These are phyloP conservation scores for Pseudomyrmex cubaensis DNA, from an alignment of 1,140 invertebrate genomes.

Conservation along the genomic window DNA sequence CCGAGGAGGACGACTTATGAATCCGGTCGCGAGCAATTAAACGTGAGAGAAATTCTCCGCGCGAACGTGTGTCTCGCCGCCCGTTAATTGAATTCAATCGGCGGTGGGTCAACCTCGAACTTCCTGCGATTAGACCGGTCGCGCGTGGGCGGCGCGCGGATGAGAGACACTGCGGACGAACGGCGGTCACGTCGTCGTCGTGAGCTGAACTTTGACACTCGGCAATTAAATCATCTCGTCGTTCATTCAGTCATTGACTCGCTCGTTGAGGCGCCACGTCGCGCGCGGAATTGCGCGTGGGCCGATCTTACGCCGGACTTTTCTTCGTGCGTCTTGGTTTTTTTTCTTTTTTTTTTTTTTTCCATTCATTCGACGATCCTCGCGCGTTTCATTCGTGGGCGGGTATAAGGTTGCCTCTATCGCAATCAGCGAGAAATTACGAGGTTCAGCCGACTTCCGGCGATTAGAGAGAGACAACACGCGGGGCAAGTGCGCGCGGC, in stretches of 20 bases:
- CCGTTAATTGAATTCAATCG: constrained; percentile 64
- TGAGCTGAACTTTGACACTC: constrained; percentile 73
- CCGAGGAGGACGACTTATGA: not conserved
- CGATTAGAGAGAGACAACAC: constrained; percentile 34
- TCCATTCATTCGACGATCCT: not conserved
- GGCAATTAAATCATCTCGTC: constrained; percentile 80
- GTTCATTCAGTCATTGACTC: constrained; percentile 71
- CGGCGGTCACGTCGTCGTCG: constrained; percentile 15
- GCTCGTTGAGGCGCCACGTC: constrained; percentile 68
- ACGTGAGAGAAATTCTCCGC: constrained; percentile 46
- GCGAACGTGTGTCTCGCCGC: not conserved
- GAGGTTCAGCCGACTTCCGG: constrained; percentile 69
- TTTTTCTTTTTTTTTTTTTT: constrained; percentile 27
- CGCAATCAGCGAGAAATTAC: constrained; percentile 58
- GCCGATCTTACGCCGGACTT: constrained; percentile 51
- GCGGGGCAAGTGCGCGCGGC: constrained; percentile 12
- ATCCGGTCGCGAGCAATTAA: constrained; percentile 42
- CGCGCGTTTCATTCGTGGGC: constrained; percentile 51
- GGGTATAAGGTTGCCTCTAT: constrained; percentile 40
- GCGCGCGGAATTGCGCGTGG: constrained; percentile 76
- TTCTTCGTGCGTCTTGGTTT: not conserved
- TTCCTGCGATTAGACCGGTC: not conserved
- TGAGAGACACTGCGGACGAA: constrained; percentile 51
- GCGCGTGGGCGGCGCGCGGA: constrained; percentile 4
- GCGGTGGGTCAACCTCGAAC: constrained; percentile 28